Percentiles rank a stretch among this genome's conserved stretches.
These are phyloP conservation scores for Triplophysa siluroides DNA, from an alignment of 2,113 vertebrate genomes.

Conservation along the genomic window DNA sequence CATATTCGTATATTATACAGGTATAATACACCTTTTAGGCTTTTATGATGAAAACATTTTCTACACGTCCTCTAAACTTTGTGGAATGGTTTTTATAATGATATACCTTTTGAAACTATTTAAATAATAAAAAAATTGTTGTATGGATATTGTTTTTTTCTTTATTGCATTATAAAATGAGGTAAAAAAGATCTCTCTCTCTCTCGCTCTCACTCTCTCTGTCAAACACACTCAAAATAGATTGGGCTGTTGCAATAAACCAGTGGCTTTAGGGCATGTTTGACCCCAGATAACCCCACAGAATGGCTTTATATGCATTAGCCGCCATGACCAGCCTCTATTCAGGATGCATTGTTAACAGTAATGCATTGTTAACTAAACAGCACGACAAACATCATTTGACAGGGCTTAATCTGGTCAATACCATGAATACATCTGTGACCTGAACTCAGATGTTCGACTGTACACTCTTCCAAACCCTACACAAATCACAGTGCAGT, in stretches of 20 bases:
- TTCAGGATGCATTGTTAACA: background rate
- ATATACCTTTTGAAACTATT: too few relatives aligned
- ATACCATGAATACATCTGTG: slow-evolving; percentile 2
- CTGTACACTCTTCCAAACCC: background rate
- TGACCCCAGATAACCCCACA: background rate
- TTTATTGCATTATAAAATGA: background rate
- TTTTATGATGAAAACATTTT: too few relatives aligned
- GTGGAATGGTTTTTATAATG: too few relatives aligned
- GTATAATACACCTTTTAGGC: background rate
- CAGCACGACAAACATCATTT: background rate
- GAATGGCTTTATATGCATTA: background rate
- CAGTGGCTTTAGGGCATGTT: slow-evolving; percentile 1
- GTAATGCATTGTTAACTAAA: slow-evolving; percentile 2
- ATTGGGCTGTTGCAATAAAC: background rate
- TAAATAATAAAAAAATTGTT: background rate
- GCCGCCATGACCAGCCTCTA: background rate
- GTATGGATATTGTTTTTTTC: background rate
- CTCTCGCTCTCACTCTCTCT: too few relatives aligned
- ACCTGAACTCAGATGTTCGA: background rate
- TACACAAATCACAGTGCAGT: background rate
- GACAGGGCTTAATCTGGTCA: background rate
- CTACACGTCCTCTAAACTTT: too few relatives aligned
- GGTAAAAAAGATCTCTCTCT: background rate
- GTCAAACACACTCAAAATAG: background rate
- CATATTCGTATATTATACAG: background rate